Conservation (phyloP, 2,113 vertebrate genomes). For the Burhinus bistriatus region DNA sequence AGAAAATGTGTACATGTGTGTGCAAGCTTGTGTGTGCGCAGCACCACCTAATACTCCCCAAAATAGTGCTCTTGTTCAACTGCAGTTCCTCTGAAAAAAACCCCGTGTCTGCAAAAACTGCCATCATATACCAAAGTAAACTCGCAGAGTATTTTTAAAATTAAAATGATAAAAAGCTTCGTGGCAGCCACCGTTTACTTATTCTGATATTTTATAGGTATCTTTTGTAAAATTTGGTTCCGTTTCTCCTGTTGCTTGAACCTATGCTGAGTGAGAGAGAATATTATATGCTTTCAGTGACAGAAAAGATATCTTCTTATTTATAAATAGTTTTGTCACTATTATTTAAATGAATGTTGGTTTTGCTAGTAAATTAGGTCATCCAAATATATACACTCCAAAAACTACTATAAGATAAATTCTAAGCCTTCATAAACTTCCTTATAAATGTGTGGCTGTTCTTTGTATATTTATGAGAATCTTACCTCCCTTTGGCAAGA, state of each 20-base stretch:
- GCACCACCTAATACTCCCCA: background rate
- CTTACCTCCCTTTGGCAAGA: background rate
- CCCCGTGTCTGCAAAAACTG: background rate
- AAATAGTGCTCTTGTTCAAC: background rate
- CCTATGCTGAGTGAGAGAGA: background rate
- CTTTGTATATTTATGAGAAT: background rate
- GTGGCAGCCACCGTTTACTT: fast-evolving
- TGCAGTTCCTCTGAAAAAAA: background rate
- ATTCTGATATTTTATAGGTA: background rate
- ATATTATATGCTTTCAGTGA: background rate
- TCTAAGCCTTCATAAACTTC: background rate
- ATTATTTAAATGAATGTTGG: background rate
- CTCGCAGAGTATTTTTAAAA: background rate
- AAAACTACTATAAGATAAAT: background rate
- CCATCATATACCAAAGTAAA: background rate
- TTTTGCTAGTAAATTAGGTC: background rate
- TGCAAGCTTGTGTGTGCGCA: no score
- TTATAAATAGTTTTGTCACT: background rate
- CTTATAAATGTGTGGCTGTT: fast-evolving
- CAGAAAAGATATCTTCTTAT: background rate
- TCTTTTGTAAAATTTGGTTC: background rate
- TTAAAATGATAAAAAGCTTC: fast-evolving
- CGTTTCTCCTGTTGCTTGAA: background rate
- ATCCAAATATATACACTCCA: background rate
- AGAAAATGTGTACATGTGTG: background rate